Base-by-base conservation (phyloP, 2,113 vertebrate species). In the Pampusana beccarii region DNA sequence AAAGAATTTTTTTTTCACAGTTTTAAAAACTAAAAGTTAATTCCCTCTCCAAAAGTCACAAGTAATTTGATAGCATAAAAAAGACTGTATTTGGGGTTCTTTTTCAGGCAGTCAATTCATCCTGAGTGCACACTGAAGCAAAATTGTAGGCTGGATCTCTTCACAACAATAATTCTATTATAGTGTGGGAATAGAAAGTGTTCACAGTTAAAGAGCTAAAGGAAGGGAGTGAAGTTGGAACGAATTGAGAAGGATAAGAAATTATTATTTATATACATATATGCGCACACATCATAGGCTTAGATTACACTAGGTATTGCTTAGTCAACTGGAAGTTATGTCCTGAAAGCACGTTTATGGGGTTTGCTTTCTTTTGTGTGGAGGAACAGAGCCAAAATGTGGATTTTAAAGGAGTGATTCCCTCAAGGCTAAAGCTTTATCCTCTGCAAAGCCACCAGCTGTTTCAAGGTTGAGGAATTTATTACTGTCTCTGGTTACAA, bases 401-500 rank as follows among this genome's bases (percentile, higher is more conserved):
- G 28, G 44, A 29, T 58, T 84, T 57, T 69, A 57, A 25, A 67
- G 73, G 38, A 60, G 42, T 0, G 1, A 50, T 38, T 64, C 28
- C 44, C 50, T 71, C 53, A 72, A 36, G 53, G 80, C 40, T 87
- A 79, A 40, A 61, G 53, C 54, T 78, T 58, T 65, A 77, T 64
- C 70, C 62, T 72, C 66, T 5, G 3, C 58, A 91, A 95, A 94
- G 58, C 34, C 28, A 67, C 19, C 5, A 1, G 57, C 78, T 90
- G 84, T 70, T 90, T 85, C 62, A 75, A 84, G 92, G 58, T 85
- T 38, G 36, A 95, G 71, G 92, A 86, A 96, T 91, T 82, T 90
- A 20, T 42, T 58, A 51, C 86, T 34, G 40, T 91, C 79, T 96
- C 44, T 0, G 3, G 7, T 96, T 94, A 61, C 95, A 79, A 33